Percentiles rank a stretch among this genome's conserved stretches.
phyloP scores from a whole-genome alignment of 2,888 invertebrate genomes.

The Eristalis tenax region DNA sequence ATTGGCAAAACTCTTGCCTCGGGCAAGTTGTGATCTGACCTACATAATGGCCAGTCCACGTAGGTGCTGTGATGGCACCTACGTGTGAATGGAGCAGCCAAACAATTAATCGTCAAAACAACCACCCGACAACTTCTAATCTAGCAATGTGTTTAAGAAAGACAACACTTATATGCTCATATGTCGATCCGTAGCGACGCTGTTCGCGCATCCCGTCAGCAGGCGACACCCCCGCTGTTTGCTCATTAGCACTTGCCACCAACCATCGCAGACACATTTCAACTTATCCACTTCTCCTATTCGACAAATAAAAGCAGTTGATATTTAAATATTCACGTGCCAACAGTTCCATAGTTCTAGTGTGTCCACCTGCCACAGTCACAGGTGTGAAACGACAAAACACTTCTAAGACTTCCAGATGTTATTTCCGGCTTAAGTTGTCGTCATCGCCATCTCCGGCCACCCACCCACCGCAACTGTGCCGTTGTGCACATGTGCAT shows the following conservation, averaged over 20 bases:
- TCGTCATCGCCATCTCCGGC: neutral
- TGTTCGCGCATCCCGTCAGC: neutral
- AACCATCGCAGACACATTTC: neutral
- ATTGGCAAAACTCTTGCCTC: too few species aligned
- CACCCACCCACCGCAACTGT: neutral
- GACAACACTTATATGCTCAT: neutral
- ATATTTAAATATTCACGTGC: neutral
- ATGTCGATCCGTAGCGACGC: neutral
- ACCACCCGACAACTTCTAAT: neutral
- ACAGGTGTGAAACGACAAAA: conserved; percentile 5
- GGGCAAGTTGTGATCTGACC: too few species aligned
- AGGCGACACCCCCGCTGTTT: neutral
- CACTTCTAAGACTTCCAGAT: conserved; percentile 7
- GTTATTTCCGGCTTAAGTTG: conserved; percentile 10
- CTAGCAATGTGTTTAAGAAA: too few species aligned
- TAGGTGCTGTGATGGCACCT: too few species aligned
- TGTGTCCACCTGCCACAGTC: neutral
- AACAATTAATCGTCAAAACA: neutral
- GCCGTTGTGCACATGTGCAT: neutral
- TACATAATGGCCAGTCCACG: too few species aligned
- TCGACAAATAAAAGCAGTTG: neutral
- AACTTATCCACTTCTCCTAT: neutral
- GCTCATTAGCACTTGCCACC: neutral
- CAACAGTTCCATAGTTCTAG: neutral
- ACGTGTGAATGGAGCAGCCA: too few species aligned